Base-by-base conservation (phyloP, 2,113 vertebrate species). In the Nesogale talazaci region DNA sequence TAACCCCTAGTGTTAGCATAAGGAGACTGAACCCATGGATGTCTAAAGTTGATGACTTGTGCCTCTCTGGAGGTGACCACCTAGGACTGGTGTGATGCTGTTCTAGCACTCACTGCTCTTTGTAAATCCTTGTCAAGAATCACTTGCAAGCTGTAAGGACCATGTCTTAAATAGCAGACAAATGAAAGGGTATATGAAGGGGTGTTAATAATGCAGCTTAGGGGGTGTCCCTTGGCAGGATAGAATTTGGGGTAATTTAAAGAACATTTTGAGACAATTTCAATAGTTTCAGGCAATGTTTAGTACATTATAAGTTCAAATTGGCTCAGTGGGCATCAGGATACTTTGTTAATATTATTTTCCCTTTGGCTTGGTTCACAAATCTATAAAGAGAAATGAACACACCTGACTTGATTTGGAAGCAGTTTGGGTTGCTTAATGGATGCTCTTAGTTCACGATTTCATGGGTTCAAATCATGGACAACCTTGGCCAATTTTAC, bases 241-340 rank as follows among this genome's bases (percentile, higher is more conserved):
- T 27, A 52, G 29, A 38, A 23, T 89, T 86, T 81, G 61, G 36
- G 74, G 76, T 94, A 63, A 77, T 88, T 86, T 75, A 90, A 78
- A 93, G 69, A 85, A 72, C 74, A 59, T 95, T 95, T 86, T 94
- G 67, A 92, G 61, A 52, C 59, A 70, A 38, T n/a, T 75, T 91
- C 85, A 77, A 94, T 83, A 77, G 57, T 63, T 92, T 80, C 83
- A 78, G 79, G 92, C 42, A 61, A 61, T 75, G 86, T 90, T 76
- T 72, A 95, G 92, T 90, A 95, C 86, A 93, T 94, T 94, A 57
- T 74, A 86, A 95, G 95, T 86, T 95, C 91, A 93, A 40, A 81
- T 46, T 75, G 88, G 88, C 77, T 95, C 67, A 77, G 63, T 63
- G 61, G 76, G 67, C 77, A 77, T 92, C 92, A 83, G 79, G 86